A percentile compares a stretch with the other conserved stretches of the same genome.
These are phyloP conservation scores for Marcusenius ussheri DNA, from an alignment of 2,113 vertebrate species.

Conservation along the genomic window DNA sequence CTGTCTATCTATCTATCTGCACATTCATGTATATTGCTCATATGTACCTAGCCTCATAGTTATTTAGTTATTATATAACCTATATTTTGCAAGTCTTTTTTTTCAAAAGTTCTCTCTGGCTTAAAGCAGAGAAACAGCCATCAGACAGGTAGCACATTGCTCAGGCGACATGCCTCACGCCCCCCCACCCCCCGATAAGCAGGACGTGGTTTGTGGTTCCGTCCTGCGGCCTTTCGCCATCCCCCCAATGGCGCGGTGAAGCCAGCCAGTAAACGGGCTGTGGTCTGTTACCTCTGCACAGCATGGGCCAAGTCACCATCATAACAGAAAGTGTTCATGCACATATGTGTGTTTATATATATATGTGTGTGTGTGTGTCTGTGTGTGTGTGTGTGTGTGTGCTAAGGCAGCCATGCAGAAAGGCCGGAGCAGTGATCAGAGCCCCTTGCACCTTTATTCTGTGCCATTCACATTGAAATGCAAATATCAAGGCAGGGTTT, in stretches of 20 bases:
- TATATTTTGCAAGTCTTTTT: not conserved
- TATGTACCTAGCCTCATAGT: not conserved
- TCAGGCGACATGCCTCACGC: not conserved
- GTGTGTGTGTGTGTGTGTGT: too few relatives aligned
- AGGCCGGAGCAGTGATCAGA: slow-evolving; percentile 99
- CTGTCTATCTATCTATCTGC: not conserved
- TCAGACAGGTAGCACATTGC: not conserved
- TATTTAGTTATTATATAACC: not conserved
- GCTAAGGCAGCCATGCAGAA: slow-evolving; percentile 89
- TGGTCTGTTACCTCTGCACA: slow-evolving; percentile 65
- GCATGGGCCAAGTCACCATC: slow-evolving; percentile 80
- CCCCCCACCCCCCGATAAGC: not conserved
- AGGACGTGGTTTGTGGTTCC: slow-evolving; percentile 45
- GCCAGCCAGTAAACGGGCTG: slow-evolving; percentile 72
- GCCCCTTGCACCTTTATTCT: slow-evolving; percentile 99
- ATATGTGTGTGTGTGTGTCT: not conserved
- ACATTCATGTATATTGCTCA: not conserved
- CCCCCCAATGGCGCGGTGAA: slow-evolving; percentile 60
- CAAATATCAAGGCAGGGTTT: slow-evolving; percentile 99
- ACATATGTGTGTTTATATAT: slow-evolving; percentile 28
- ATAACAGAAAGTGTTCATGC: slow-evolving; percentile 88
- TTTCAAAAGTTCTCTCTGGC: not conserved
- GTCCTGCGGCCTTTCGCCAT: slow-evolving; percentile 31
- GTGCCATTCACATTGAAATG: slow-evolving; percentile 99
- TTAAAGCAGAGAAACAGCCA: not conserved